Percentiles rank a stretch among this genome's conserved stretches.
phyloP scores from a whole-genome alignment of 2,113 vertebrate species.

The Bufo bufo region DNA sequence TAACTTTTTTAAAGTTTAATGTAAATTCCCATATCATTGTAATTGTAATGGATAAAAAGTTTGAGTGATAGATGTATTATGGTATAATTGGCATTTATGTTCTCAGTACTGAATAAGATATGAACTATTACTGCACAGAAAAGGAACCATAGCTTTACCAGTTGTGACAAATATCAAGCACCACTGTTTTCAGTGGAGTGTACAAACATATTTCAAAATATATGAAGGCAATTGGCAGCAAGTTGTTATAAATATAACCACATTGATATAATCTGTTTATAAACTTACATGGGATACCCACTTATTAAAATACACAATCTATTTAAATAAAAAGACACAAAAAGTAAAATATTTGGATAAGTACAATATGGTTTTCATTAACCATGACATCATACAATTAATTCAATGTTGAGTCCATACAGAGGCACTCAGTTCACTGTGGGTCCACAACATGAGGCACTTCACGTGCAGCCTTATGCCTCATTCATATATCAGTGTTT shows the following conservation, averaged over 20 bases:
- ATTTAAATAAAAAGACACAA: too few species aligned
- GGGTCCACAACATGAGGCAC: too few species aligned
- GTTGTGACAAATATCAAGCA: not conserved
- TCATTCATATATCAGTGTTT: too few species aligned
- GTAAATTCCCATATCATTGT: constrained; percentile 33
- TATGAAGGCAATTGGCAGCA: not conserved
- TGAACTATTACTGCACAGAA: not conserved
- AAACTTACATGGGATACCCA: too few species aligned
- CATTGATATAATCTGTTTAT: too few species aligned
- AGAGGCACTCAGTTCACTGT: too few species aligned
- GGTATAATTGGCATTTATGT: constrained; percentile 54
- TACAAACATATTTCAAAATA: not conserved
- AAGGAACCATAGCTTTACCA: not conserved
- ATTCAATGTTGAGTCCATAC: too few species aligned
- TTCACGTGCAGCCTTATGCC: too few species aligned
- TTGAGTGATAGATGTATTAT: constrained; percentile 55
- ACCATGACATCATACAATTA: not conserved
- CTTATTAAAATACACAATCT: too few species aligned
- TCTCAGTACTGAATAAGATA: constrained; percentile 31
- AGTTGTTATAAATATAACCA: not conserved
- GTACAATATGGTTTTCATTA: not conserved
- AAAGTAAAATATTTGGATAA: too few species aligned
- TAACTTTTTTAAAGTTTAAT: constrained; percentile 48
- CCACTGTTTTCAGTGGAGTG: not conserved
- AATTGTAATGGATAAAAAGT: constrained; percentile 45